phyloP scores from a whole-genome alignment of 2,113 vertebrate genomes.

The Morone saxatilis region DNA sequence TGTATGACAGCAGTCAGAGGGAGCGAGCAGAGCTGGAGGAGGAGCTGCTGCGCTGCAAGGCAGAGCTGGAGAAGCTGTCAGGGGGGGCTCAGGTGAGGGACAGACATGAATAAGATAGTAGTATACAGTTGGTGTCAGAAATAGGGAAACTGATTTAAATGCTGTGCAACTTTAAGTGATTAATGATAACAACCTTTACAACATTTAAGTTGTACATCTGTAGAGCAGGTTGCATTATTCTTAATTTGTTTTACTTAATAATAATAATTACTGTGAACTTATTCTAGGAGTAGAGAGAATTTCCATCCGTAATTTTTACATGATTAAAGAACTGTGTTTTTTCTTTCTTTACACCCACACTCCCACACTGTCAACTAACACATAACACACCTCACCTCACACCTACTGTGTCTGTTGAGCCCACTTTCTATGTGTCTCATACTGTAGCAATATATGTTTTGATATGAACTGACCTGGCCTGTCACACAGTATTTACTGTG shows the following conservation, averaged over 20 bases:
- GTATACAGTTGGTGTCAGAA: background rate
- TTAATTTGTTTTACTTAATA: too few relatives aligned
- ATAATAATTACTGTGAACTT: background rate
- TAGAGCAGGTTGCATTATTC: background rate
- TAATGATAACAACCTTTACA: background rate
- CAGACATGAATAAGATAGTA: background rate
- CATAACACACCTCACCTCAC: slow-evolving; percentile 45
- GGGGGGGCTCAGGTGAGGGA: slow-evolving; percentile 81
- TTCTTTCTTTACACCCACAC: slow-evolving; percentile 28
- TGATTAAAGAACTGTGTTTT: slow-evolving; percentile 7
- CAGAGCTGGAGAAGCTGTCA: slow-evolving; percentile 89
- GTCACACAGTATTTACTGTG: slow-evolving; percentile 61
- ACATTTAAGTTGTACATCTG: background rate
- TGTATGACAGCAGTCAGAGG: slow-evolving; percentile 87
- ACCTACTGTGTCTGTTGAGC: slow-evolving; percentile 64
- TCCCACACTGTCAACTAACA: slow-evolving; percentile 40
- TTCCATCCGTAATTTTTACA: background rate
- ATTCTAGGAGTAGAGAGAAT: background rate
- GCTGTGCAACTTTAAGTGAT: background rate
- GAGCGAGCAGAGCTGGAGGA: slow-evolving; percentile 88
- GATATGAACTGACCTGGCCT: slow-evolving; percentile 66
- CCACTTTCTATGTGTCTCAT: slow-evolving; percentile 70
- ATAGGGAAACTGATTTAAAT: background rate
- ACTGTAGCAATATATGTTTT: slow-evolving; percentile 54
- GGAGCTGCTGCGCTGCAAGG: slow-evolving; percentile 90